Base-by-base conservation (phyloP, 2,797 vertebrate species). In the Fringilla coelebs region DNA sequence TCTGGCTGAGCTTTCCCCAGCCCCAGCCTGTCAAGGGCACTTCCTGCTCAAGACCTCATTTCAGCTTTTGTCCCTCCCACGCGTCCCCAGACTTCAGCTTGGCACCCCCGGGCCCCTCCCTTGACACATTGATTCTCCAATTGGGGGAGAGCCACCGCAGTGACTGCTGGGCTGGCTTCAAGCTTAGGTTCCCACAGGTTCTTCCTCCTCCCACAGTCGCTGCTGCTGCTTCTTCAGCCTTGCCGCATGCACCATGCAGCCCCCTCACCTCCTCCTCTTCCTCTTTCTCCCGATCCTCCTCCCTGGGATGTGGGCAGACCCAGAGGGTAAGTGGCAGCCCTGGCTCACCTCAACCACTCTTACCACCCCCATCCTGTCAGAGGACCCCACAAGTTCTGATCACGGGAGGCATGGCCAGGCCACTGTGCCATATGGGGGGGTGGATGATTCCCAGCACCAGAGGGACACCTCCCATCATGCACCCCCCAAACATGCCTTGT, bases 301-400 rank as follows among this genome's bases (percentile, higher is more conserved):
- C 28, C 79, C 63, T 28, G 46, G 31, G 45, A 88, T 65, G 19
- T 65, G 86, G 83, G 67, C 89, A 76, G 41, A 90, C 18, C 18
- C 65, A 72, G 71, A 79, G 38, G 93, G 95, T 96, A 94, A 96
- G 91, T 96, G 68, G 58, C 49, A 88, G 21, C 67, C 38, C 67
- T 46, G 52, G 17, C 63, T 91, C 71, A 82, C 28, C 29, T 29
- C 51, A 73, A 36, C 45, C 0, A 0, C 22, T 67, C 46, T 88
- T n/a, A 71, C 2, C 5, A 5, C 18, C 21, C 28, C 17, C 1
- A 1, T 18, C 24, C 29, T 7, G 6, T 20, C 43, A 75, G 54
- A 57, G 11, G 41, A 79, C 17, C 19, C 22, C 63, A 60, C 28
- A 52, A 22, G 16, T 43, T 77, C 49, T 73, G 36, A 51, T 77